Conservation (phyloP, 2,113 vertebrate genomes). For the Tetrax tetrax region DNA sequence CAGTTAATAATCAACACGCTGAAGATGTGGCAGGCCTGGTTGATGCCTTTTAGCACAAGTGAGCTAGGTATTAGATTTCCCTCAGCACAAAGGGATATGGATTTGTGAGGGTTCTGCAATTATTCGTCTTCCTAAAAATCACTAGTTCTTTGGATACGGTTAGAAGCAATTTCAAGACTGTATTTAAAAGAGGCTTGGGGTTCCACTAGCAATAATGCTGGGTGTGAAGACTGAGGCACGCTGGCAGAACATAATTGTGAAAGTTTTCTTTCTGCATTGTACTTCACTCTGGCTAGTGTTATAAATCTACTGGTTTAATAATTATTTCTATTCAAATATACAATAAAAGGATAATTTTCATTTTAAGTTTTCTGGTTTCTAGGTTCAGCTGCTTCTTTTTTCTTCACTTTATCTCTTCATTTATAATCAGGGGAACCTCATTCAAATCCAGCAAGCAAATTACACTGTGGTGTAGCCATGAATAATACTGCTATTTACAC, state of each 20-base stretch:
- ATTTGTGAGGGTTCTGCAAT: not conserved
- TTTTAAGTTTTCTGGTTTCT: not conserved
- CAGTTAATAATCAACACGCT: not conserved
- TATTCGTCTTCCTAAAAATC: not conserved
- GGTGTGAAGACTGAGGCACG: not conserved
- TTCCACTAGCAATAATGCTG: not conserved
- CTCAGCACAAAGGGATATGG: not conserved
- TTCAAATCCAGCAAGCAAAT: constrained; percentile 10
- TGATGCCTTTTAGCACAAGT: not conserved
- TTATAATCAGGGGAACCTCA: constrained; percentile 1
- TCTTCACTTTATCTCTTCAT: not conserved
- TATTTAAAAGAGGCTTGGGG: not conserved
- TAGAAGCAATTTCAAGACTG: not conserved
- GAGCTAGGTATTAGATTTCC: not conserved
- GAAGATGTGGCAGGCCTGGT: not conserved
- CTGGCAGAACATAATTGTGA: not conserved
- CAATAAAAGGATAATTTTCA: not conserved
- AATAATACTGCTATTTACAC: constrained; percentile 44
- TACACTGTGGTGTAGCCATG: constrained; percentile 10
- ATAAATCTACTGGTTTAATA: not conserved
- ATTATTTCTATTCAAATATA: not conserved
- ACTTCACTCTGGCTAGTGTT: not conserved
- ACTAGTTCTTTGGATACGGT: not conserved
- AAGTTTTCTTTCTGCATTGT: not conserved
- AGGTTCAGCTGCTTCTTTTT: not conserved